These are phyloP conservation scores for Drosophila grimshawi DNA, from an alignment of 1,140 invertebrate genomes.

Conservation along the genomic window DNA sequence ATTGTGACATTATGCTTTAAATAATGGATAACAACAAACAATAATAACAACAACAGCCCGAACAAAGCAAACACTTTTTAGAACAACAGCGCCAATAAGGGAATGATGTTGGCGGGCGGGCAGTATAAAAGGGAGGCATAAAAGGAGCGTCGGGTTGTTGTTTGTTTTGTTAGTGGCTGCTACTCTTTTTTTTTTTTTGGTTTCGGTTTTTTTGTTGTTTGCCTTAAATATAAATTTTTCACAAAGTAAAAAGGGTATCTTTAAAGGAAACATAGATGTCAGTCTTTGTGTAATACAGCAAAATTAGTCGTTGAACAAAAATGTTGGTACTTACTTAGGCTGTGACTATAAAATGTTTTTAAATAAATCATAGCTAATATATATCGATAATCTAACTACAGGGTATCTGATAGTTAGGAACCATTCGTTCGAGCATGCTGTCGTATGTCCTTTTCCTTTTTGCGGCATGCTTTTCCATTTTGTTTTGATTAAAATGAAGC, in stretches of 20 bases:
- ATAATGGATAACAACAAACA: constrained; percentile 72
- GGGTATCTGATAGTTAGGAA: background rate
- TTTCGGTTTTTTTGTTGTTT: constrained; percentile 12
- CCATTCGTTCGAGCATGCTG: background rate
- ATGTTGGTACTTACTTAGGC: too few relatives aligned
- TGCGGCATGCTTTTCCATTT: constrained; percentile 60
- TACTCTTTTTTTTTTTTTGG: constrained; percentile 32
- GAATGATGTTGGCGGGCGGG: background rate
- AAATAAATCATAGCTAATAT: background rate
- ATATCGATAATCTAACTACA: background rate
- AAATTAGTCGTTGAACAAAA: too few relatives aligned
- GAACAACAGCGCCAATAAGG: constrained; percentile 40
- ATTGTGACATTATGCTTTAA: constrained; percentile 82
- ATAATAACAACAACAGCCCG: constrained; percentile 13
- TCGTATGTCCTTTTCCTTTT: background rate
- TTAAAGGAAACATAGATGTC: too few relatives aligned
- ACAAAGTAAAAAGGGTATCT: background rate
- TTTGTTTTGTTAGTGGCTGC: constrained; percentile 26
- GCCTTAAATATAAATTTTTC: background rate
- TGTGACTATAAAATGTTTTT: background rate
- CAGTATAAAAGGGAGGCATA: background rate
- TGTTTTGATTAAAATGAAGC: constrained; percentile 76
- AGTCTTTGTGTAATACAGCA: too few relatives aligned
- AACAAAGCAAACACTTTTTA: constrained; percentile 73
- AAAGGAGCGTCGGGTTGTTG: constrained; percentile 6